Base-by-base conservation (phyloP, 2,113 vertebrate genomes). In the Ptychochromis oligacanthus region DNA sequence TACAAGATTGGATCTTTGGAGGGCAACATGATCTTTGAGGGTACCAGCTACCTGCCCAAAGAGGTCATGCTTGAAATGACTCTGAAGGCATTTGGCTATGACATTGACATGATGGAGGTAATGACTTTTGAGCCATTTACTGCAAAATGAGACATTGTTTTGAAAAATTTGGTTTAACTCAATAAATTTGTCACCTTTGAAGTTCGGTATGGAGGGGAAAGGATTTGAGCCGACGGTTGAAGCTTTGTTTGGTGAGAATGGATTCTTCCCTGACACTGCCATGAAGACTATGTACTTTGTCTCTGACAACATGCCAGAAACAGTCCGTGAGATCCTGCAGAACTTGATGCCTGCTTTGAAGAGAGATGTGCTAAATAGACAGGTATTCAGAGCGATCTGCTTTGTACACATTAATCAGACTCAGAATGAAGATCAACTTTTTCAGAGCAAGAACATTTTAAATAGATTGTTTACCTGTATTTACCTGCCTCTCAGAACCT, bases 31-130 rank as follows among this genome's bases (percentile, higher is more conserved):
- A 87, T 99, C 85, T 98, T 99, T 92, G 97, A 99, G 75, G 93
- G 95, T 55, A 91, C 77, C 64, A 96, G 94, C 80, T 96, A 97
- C 79, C 67, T 99, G 90, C 97, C 98, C 81, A 97, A 93, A 82
- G 97, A 99, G 86, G 95, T 93, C 57, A 97, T 99, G 97, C 95
- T 99, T 83, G 98, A 99, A 92, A 97, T 96, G 55, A 97, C 97
- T 24, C 95, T 99, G 58, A 91, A 95, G 15, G 84, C 95, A 11
- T 97, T 97, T 54, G 98, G 97, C 87, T 76, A 77, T 77, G 89
- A 97, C 55, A 22, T 94, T 0, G 97, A 99, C 81, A 94, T 99
- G 92, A 96, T 99, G 88, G 98, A 99, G 98, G 98, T 99, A 96
- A 36, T 26, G 0, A 62, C 52, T 52, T 72, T 60, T 38, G 20